A percentile compares a stretch with the other conserved stretches of the same genome.
Evolutionary conservation across 2,797 vertebrate genomes (phyloP).

Genomic region (Epinephelus coioides): DNA sequence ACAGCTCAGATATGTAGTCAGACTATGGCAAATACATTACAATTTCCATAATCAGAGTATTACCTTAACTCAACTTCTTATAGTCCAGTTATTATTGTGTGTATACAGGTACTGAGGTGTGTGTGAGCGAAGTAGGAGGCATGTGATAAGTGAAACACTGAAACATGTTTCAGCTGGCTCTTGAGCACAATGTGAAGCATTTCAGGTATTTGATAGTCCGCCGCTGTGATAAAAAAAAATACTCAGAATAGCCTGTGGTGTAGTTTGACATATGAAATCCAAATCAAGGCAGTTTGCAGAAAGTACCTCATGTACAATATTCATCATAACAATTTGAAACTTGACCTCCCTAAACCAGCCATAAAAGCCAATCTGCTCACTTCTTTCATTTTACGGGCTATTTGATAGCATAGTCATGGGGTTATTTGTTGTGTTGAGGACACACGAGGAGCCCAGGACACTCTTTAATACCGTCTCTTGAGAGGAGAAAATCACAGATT

Average conservation of each 20-base stretch:
- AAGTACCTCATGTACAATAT: background rate
- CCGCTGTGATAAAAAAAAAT: background rate
- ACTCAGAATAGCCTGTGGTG: background rate
- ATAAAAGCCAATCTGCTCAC: background rate
- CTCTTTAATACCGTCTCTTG: background rate
- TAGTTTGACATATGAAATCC: constrained; percentile 32
- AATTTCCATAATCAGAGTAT: background rate
- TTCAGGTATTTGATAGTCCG: constrained; percentile 27
- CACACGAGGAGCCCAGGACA: constrained; percentile 13
- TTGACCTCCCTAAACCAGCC: constrained; percentile 1
- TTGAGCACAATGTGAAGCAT: constrained; percentile 35
- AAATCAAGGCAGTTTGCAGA: constrained; percentile 20
- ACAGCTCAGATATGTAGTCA: background rate
- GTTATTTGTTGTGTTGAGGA: background rate
- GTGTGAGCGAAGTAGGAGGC: background rate
- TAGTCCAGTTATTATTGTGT: background rate
- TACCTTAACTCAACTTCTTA: too few relatives aligned
- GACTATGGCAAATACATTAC: background rate
- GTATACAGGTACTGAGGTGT: background rate
- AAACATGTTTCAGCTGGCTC: constrained; percentile 21
- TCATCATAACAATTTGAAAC: constrained; percentile 17
- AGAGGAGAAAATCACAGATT: constrained; percentile 15
- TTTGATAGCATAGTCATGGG: constrained; percentile 12
- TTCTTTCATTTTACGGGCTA: background rate
- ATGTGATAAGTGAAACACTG: background rate